Evolutionary conservation across 2,888 invertebrate genomes (phyloP).

Genomic region (Leptinotarsa juncta): DNA sequence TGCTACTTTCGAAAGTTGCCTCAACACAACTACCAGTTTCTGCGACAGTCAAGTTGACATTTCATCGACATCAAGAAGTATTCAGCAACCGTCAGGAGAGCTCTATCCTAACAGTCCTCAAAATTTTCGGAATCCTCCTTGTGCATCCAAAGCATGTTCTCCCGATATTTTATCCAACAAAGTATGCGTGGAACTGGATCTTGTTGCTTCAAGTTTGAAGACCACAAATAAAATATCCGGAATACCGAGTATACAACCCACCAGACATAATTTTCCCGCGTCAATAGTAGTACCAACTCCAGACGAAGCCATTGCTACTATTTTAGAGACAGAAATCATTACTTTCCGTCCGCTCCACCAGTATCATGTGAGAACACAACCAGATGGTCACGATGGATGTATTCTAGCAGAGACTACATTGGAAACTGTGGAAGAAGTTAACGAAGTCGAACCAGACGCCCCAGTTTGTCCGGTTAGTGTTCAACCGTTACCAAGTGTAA

Average conservation of each 20-base stretch:
- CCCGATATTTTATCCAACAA: constrained; percentile 67
- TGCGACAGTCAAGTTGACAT: constrained; percentile 48
- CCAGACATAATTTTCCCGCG: constrained; percentile 44
- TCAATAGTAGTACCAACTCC: constrained; percentile 53
- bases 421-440: constrained; percentile 40
- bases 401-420: constrained; percentile 43
- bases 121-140: constrained; percentile 45
- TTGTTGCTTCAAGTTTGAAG: constrained; percentile 60
- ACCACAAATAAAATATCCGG: constrained; percentile 43
- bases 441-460: constrained; percentile 34
- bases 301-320: constrained; percentile 51
- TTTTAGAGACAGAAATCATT: constrained; percentile 43
- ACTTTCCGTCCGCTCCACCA: constrained; percentile 32
- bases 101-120: constrained; percentile 67
- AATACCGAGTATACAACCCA: constrained; percentile 33
- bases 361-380: constrained; percentile 56
- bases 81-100: constrained; percentile 59
- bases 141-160: constrained; percentile 45
- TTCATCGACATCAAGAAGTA: constrained; percentile 31
- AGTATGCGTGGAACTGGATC: constrained; percentile 71
- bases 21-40: constrained; percentile 56
- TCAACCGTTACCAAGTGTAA: constrained; percentile 16
- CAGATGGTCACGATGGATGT: constrained; percentile 60
- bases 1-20: constrained; percentile 59
- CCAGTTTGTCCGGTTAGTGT: constrained; percentile 1